Conservation (phyloP, 2,797 vertebrate genomes). For the Emydoidea blandingii region DNA sequence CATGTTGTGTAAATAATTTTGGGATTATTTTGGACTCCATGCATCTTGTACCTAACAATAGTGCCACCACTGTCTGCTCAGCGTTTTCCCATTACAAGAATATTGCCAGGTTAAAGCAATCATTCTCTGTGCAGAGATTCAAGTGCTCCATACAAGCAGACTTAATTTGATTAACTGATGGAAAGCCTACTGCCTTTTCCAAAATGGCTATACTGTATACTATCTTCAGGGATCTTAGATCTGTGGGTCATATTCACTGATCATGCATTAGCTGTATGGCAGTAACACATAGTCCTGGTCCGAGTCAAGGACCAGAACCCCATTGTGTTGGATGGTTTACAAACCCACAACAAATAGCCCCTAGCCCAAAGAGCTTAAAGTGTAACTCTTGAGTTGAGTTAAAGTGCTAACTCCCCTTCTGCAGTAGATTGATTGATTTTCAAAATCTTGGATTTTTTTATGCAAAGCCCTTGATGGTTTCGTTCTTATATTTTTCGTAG, state of each 20-base stretch:
- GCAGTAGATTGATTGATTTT: not conserved
- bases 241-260: not conserved
- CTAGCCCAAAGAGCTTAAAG: not conserved
- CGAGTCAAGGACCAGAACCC: rapidly evolving
- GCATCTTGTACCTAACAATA: not conserved
- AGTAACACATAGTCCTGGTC: not conserved
- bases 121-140: not conserved
- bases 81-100: not conserved
- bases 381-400: not conserved
- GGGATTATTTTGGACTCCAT: not conserved
- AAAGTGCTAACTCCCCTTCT: not conserved
- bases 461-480: not conserved
- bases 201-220: not conserved
- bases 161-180: not conserved
- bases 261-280: not conserved
- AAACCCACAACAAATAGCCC: not conserved
- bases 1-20: not conserved
- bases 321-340: not conserved
- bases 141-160: not conserved
- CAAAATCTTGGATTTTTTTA: no score
- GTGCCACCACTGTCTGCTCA: not conserved
- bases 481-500: conserved; percentile 18
- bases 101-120: not conserved
- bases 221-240: not conserved
- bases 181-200: not conserved